A percentile compares a stretch with the other conserved stretches of the same genome.
Evolutionary conservation across 1,140 invertebrate species (phyloP).

Genomic region (Subanguina moxae): DNA sequence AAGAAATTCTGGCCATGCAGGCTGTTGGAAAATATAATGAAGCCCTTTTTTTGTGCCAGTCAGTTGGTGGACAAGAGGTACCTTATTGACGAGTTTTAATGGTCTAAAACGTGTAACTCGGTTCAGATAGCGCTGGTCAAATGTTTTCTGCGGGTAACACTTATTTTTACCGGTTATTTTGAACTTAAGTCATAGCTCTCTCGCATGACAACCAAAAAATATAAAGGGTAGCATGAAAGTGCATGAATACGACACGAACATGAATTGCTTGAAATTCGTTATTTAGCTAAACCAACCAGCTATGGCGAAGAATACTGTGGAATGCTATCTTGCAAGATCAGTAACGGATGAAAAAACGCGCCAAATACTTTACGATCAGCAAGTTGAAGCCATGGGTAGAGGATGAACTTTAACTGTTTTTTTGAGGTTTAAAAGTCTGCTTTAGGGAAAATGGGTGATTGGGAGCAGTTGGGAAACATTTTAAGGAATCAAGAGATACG

Average conservation of each 20-base stretch:
- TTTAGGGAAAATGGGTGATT: slow-evolving; percentile 7
- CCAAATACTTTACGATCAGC: not conserved
- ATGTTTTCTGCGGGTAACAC: slow-evolving; percentile 1
- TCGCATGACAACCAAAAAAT: not conserved
- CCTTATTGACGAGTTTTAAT: not conserved
- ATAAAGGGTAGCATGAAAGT: not conserved
- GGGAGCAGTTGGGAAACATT: slow-evolving; percentile 12
- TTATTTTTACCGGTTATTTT: not conserved
- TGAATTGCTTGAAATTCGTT: no score
- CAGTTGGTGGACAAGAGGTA: not conserved
- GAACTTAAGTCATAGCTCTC: not conserved
- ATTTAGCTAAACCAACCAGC: slow-evolving; percentile 3
- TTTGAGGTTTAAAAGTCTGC: not conserved
- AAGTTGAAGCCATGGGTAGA: slow-evolving; percentile 6
- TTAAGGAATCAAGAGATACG: not conserved
- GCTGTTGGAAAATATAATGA: slow-evolving; percentile 12
- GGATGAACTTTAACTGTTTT: no score
- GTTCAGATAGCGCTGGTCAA: slow-evolving; percentile 9
- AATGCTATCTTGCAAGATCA: not conserved
- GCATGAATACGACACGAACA: no score
- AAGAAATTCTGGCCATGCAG: slow-evolving; percentile 5
- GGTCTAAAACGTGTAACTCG: slow-evolving; percentile 7
- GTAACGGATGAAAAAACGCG: not conserved
- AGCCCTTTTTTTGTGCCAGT: slow-evolving; percentile 11
- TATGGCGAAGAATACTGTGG: not conserved